Percentiles rank a stretch among this genome's conserved stretches.
Evolutionary conservation across 2,888 invertebrate genomes (phyloP).

Genomic region (Gandaritis pyraliata): DNA sequence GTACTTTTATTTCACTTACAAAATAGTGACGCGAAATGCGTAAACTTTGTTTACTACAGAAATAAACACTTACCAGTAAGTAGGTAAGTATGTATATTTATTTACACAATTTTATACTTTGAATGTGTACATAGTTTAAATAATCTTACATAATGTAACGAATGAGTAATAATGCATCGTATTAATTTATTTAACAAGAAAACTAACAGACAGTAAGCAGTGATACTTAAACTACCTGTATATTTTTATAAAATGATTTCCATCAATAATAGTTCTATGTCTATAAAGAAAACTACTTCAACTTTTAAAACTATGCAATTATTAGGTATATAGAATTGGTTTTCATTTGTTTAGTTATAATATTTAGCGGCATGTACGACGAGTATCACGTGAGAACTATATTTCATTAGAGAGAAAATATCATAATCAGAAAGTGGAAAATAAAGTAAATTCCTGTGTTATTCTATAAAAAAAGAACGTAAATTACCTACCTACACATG

Average conservation of each 20-base stretch:
- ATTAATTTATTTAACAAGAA: constrained; percentile 5
- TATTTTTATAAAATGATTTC: neutral
- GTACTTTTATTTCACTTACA: constrained; percentile 23
- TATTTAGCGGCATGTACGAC: no score
- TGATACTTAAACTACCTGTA: no score
- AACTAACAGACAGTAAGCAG: neutral
- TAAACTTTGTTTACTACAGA: constrained; percentile 33
- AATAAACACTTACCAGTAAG: constrained; percentile 18
- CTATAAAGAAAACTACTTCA: no score
- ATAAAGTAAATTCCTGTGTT: neutral
- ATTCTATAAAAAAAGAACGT: constrained; percentile 1
- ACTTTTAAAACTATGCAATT: no score
- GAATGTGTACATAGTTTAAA: constrained; percentile 12
- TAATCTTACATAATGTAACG: constrained; percentile 13
- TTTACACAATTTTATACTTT: constrained; percentile 25
- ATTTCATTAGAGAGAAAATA: no score
- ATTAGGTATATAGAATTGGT: no score
- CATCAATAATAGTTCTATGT: no score
- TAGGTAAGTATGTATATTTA: no score
- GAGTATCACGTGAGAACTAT: no score
- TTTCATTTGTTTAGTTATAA: no score
- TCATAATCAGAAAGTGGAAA: neutral
- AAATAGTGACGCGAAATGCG: constrained; percentile 29
- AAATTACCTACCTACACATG: neutral
- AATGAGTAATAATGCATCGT: neutral